Base-by-base conservation (phyloP, 1,140 invertebrate species). In the Papilio polytes region DNA sequence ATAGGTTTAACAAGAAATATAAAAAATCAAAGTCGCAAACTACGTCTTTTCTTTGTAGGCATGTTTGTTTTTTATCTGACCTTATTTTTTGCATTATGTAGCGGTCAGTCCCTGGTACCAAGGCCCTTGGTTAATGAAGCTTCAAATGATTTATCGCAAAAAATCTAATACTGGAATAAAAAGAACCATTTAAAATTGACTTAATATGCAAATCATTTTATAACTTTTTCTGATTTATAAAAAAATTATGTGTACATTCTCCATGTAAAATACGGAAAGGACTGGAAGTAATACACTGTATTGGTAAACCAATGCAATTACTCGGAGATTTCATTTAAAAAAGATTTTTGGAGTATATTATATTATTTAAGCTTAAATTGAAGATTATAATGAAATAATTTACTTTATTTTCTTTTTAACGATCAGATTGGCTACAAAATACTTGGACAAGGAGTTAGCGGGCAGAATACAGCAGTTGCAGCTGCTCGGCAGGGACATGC, bases 401-500 rank as follows among this genome's bases (percentile, higher is more conserved):
- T 44, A 13, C 51, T 59, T 78, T 80, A 77, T 73, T 13, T 18
- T 70, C 2, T 66, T 78, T 72, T 31, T 48, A 83, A 74, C 36
- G 86, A 85, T 20, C 88, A 95, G 94, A 86, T 93, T 98, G 78
- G 97, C 98, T 20, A 97, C 98, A 15, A 98, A 98, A 90, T 98
- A 98, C 92, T 94, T 98, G 77, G 98, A 98, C 88, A 98, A 98
- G 92, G 98, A 98, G 91, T 89, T 98, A 46, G 97, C 98, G 36
- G 98, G 98, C 77, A 96, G 98, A 86, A 98, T 98, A 91, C 98
- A 98, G 89, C 98, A 98, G 91, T 96, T 98, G 84, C 98, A 98
- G 91, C 91, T 98, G n/a, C 94, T 98, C 56, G 97, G 96, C 46
- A 93, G 95, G 83, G 96, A 98, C 93, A 97, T 97, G 95, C 96